A percentile compares a stretch with the other conserved stretches of the same genome.
phyloP scores from a whole-genome alignment of 2,888 invertebrate genomes.

The Acleris holmiana region DNA sequence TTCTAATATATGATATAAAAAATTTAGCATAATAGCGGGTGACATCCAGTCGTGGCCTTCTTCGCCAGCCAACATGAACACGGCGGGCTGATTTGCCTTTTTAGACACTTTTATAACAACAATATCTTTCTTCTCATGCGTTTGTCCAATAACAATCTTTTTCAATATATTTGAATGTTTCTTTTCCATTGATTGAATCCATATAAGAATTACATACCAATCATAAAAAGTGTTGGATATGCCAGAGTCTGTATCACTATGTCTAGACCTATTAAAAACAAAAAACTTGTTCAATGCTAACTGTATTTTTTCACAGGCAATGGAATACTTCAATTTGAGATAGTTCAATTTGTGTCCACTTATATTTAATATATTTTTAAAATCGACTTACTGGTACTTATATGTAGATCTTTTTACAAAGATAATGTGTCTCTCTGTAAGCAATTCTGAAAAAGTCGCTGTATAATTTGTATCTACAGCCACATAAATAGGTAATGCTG shows the following conservation, averaged over 20 bases:
- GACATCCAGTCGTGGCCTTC: conserved; percentile 70
- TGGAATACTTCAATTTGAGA: no score
- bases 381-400: background rate
- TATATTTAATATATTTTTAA: background rate
- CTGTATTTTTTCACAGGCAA: no score
- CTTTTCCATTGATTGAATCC: background rate
- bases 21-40: conserved; percentile 60
- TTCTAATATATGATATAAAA: conserved; percentile 52
- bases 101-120: conserved; percentile 59
- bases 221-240: conserved; percentile 46
- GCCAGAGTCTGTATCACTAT: conserved; percentile 16
- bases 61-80: conserved; percentile 72
- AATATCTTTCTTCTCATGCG: conserved; percentile 63
- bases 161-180: conserved; percentile 41
- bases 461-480: conserved; percentile 51
- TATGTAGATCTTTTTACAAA: conserved; percentile 5
- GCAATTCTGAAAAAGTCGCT: conserved; percentile 53
- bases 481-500: conserved; percentile 65
- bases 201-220: conserved; percentile 48
- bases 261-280: background rate
- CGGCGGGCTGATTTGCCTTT: conserved; percentile 49
- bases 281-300: background rate
- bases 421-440: conserved; percentile 47
- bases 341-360: no score
- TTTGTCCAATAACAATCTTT: conserved; percentile 58